Percentiles rank a stretch among this genome's conserved stretches.
Conservation (phyloP, 2,797 vertebrate species). For the Parauchenoglanis ngamensis region DNA sequence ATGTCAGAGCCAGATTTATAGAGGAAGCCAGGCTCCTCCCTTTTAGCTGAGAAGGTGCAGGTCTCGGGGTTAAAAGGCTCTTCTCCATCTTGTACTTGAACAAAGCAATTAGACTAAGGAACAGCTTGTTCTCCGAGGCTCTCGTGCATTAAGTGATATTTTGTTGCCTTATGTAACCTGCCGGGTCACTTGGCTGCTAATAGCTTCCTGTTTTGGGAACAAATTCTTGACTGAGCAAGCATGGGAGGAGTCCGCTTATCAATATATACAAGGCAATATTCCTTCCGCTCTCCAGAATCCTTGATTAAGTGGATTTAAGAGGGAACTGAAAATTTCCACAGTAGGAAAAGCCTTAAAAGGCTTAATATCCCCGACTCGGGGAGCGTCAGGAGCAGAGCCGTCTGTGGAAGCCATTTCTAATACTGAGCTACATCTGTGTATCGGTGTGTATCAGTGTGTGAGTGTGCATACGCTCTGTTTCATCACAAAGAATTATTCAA, state of each 20-base stretch:
- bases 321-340: neutral
- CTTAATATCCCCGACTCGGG: neutral
- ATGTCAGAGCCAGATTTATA: neutral
- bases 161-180: constrained; percentile 36
- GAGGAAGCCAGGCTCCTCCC: constrained; percentile 11
- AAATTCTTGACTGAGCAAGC: constrained; percentile 10
- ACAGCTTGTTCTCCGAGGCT: constrained; percentile 34
- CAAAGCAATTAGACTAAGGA: constrained; percentile 4
- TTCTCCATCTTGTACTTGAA: constrained; percentile 13
- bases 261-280: constrained; percentile 50
- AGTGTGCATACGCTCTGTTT: neutral
- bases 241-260: constrained; percentile 54
- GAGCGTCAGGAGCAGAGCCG: neutral
- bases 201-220: constrained; percentile 45
- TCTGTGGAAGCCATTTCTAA: neutral
- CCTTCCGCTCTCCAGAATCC: constrained; percentile 58
- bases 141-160: neutral
- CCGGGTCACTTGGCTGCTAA: constrained; percentile 22
- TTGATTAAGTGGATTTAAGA: constrained; percentile 14
- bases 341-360: neutral
- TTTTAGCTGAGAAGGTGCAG: constrained; percentile 23
- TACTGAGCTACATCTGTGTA: neutral
- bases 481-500: neutral
- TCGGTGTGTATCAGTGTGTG: neutral
- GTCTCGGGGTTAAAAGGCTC: constrained; percentile 29